A percentile compares a stretch with the other conserved stretches of the same genome.
Evolutionary conservation across 2,888 invertebrate genomes (phyloP).

Genomic region (Nebria brevicollis): DNA sequence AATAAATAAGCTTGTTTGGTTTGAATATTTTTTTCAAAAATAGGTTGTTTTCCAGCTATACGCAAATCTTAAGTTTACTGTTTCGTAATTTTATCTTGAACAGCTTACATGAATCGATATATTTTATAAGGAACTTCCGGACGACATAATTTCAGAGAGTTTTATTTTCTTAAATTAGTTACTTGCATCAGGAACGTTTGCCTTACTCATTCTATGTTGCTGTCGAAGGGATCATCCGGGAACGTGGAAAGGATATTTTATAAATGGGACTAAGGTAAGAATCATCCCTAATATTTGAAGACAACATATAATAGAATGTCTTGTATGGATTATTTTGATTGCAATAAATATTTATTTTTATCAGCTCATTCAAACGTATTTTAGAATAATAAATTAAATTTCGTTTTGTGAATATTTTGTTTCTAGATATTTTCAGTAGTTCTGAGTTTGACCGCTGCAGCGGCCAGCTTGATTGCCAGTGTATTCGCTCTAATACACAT

Average conservation of each 20-base stretch:
- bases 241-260: slow-evolving; percentile 59
- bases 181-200: slow-evolving; percentile 60
- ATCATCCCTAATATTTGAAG: not conserved
- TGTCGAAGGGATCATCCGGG: slow-evolving; percentile 63
- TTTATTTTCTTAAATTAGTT: slow-evolving; percentile 56
- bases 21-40: no score
- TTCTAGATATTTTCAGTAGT: slow-evolving; percentile 62
- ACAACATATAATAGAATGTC: no score
- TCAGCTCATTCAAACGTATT: no score
- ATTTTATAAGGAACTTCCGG: no score
- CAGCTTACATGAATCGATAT: no score
- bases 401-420: slow-evolving; percentile 34
- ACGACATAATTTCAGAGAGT: not conserved
- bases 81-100: no score
- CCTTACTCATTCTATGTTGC: slow-evolving; percentile 61
- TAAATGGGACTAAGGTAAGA: slow-evolving; percentile 61
- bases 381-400: not conserved
- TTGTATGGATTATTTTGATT: not conserved
- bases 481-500: slow-evolving; percentile 62
- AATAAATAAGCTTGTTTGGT: no score
- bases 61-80: no score
- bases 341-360: no score
- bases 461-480: slow-evolving; percentile 60
- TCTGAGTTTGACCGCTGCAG: slow-evolving; percentile 59
- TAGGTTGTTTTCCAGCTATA: no score